phyloP scores from a whole-genome alignment of 2,888 invertebrate genomes.

The Ophion obscuratus region DNA sequence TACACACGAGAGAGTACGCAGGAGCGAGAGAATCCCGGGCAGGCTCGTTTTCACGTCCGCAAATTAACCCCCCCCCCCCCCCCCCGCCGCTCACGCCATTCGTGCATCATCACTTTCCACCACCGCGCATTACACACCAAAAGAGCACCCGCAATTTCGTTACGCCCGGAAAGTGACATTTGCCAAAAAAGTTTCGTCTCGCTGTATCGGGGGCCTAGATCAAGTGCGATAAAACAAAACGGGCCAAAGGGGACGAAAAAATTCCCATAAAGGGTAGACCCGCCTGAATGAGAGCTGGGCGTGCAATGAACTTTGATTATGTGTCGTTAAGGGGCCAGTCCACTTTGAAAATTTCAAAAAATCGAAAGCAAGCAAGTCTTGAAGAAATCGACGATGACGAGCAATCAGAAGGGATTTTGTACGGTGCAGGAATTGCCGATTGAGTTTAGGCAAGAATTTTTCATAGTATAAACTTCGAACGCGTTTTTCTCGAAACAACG shows the following conservation, averaged over 20 bases:
- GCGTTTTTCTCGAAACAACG: no score
- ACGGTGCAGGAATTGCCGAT: no score
- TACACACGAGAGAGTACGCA: not conserved
- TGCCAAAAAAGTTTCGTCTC: conserved; percentile 62
- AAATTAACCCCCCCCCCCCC: conserved; percentile 57
- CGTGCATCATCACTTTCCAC: conserved; percentile 49
- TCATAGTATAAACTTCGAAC: no score
- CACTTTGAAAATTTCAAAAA: no score
- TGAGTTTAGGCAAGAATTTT: no score
- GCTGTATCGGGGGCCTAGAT: conserved; percentile 51
- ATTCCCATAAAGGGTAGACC: not conserved
- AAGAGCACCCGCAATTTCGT: conserved; percentile 24
- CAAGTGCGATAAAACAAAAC: conserved; percentile 55
- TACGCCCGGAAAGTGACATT: conserved; percentile 50
- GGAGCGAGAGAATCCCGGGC: conserved; percentile 21
- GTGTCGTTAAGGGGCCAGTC: no score
- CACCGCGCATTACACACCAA: conserved; percentile 21
- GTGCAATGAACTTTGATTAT: no score
- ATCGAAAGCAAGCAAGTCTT: no score
- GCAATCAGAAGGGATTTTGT: no score
- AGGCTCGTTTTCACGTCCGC: conserved; percentile 59
- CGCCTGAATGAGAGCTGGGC: no score
- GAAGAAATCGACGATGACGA: no score
- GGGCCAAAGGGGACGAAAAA: conserved; percentile 32
- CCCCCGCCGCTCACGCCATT: conserved; percentile 21